These are phyloP conservation scores for Ara ararauna DNA, from an alignment of 2,797 vertebrate species.

Conservation along the genomic window DNA sequence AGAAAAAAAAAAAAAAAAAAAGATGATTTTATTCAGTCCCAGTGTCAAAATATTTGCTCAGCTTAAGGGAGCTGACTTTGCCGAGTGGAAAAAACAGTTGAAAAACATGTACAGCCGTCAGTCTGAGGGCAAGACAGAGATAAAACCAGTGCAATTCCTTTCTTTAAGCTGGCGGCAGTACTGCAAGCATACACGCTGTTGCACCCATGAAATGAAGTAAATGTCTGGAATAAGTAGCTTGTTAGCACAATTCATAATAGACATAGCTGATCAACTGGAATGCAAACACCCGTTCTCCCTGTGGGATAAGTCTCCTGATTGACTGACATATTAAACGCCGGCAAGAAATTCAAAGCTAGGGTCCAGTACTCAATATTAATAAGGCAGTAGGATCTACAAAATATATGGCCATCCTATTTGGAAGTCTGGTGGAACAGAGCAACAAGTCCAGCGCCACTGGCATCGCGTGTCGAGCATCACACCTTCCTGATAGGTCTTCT, in stretches of 20 bases:
- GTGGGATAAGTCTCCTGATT: neutral
- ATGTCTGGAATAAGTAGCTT: neutral
- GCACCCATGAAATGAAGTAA: neutral
- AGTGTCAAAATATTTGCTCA: neutral
- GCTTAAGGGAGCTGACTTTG: neutral
- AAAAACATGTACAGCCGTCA: neutral
- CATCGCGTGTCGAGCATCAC: fast-evolving
- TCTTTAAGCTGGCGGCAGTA: neutral
- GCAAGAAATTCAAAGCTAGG: neutral
- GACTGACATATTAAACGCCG: neutral
- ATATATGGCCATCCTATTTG: neutral
- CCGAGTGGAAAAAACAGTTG: neutral
- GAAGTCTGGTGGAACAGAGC: neutral
- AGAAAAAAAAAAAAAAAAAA: neutral
- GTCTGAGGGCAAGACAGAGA: neutral
- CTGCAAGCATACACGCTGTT: neutral
- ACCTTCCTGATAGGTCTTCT: neutral
- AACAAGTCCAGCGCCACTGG: fast-evolving
- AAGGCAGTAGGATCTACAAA: neutral
- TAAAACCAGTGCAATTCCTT: neutral
- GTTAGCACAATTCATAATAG: neutral
- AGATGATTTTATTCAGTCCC: neutral
- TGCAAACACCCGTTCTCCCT: neutral
- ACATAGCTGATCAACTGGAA: neutral
- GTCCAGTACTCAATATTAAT: neutral